phyloP scores from a whole-genome alignment of 2,797 vertebrate genomes.

The Lerista edwardsae region DNA sequence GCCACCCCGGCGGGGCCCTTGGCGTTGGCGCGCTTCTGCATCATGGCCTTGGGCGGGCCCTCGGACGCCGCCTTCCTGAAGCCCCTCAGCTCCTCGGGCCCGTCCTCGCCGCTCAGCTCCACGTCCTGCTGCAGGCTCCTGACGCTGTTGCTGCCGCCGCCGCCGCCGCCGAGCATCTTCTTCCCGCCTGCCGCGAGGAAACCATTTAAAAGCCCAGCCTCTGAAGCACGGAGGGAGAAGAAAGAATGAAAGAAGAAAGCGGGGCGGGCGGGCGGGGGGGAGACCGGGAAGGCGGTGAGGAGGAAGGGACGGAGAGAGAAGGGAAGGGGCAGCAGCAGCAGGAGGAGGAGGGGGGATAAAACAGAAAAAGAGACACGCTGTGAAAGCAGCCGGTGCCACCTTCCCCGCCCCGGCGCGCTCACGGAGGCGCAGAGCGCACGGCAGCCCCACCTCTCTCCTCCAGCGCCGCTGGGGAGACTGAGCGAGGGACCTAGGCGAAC shows the following conservation, averaged over 20 bases:
- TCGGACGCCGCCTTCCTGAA: slow-evolving; percentile 67
- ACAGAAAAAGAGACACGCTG: slow-evolving; percentile 7
- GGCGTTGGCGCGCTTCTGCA: slow-evolving; percentile 80
- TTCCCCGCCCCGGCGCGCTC: slow-evolving; percentile 21
- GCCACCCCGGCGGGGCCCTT: slow-evolving; percentile 63
- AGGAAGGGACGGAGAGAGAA: slow-evolving; percentile 31
- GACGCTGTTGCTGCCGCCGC: slow-evolving; percentile 89
- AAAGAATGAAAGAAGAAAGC: slow-evolving; percentile 30
- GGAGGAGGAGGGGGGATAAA: neutral
- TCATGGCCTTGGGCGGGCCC: slow-evolving; percentile 78
- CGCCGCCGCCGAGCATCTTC: slow-evolving; percentile 69
- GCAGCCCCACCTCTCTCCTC: slow-evolving; percentile 11
- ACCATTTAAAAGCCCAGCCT: slow-evolving; percentile 86
- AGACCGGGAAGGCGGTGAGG: slow-evolving; percentile 54
- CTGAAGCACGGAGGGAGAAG: slow-evolving; percentile 77
- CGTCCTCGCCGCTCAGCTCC: slow-evolving; percentile 82
- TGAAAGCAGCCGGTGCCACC: slow-evolving; percentile 14
- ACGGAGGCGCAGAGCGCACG: slow-evolving; percentile 16
- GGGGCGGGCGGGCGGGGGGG: slow-evolving; percentile 42
- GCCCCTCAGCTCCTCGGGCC: slow-evolving; percentile 66
- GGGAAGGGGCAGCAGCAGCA: slow-evolving; percentile 14
- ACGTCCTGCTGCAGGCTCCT: slow-evolving; percentile 80
- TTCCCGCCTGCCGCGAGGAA: slow-evolving; percentile 55
- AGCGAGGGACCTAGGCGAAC: slow-evolving; percentile 37
- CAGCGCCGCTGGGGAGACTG: slow-evolving; percentile 19